Evolutionary conservation across 1,140 invertebrate genomes (phyloP), one percentile per base, ranked within the genome.

Genomic region (Leptinotarsa texana): DNA sequence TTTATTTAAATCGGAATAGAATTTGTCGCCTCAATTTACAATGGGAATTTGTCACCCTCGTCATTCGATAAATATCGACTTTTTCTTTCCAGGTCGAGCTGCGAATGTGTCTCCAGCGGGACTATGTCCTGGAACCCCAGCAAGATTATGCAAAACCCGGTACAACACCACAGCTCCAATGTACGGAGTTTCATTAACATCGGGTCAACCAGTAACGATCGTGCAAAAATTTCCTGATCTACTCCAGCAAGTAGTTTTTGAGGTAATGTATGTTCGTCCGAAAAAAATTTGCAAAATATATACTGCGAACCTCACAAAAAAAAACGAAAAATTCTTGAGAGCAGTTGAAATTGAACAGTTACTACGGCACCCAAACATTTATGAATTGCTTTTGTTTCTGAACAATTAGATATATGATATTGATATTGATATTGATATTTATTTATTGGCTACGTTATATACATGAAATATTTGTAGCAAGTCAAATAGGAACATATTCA

Each of bases 191-290:
- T 96, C 94, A 24, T 87, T 97, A 6, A 97, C 95, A 3, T 96
- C 94, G 22, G 95, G 95, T 13, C 94, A 96, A 84, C 94, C 95
- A 2, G 95, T 96, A 69, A 96, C 95, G 47, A 97, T 97, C 78
- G 95, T 96, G 24, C 95, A 97, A 87, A 97, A 96, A 85, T 97
- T 97, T 83, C 95, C 95, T 3, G 95, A 96, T 87, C 88, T 97
- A n/a, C 85, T 97, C 48, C 95, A 97, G 83, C 95, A 97, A 88
- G 95, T 96, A 65, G 94, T 97, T 65, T 97, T 95, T 81, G 95
- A 96, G 87, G 94, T 95, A 76, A 70, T 76, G 27, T 21, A 13
- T 18, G 63, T 42, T 42, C 33, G 33, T 3, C 8, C 33, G 5
- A 42, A 42, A 42, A 42, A 42, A 42, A 42, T 42, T 0, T 42